These are phyloP conservation scores for Meloidogyne hapla DNA, from an alignment of 1,140 invertebrate genomes.

Conservation along the genomic window DNA sequence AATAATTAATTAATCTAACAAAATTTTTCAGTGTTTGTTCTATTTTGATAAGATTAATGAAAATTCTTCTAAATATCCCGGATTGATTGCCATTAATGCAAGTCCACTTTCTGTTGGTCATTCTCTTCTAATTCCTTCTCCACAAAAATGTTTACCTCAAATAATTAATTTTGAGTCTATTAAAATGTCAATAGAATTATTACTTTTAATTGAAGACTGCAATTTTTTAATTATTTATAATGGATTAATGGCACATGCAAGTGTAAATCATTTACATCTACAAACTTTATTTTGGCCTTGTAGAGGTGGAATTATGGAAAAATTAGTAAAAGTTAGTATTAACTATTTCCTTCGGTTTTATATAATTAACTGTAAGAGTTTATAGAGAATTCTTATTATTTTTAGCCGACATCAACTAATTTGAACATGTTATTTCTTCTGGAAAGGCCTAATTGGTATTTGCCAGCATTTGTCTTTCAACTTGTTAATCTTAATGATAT, in stretches of 20 bases:
- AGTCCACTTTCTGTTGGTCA: conserved; percentile 59
- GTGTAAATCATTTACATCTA: conserved; percentile 63
- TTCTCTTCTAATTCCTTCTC: conserved; percentile 50
- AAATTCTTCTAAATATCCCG: conserved; percentile 48
- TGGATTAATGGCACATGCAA: conserved; percentile 58
- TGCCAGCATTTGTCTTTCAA: conserved; percentile 59
- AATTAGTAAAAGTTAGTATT: conserved; percentile 12
- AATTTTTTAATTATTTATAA: conserved; percentile 60
- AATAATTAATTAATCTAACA: conserved; percentile 24
- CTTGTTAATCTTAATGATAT: conserved; percentile 40
- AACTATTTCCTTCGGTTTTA: not conserved
- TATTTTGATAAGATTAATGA: conserved; percentile 36
- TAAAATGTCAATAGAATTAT: conserved; percentile 54
- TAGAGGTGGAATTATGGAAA: conserved; percentile 57
- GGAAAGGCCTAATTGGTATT: conserved; percentile 57
- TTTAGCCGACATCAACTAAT: not conserved
- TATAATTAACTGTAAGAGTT: not conserved
- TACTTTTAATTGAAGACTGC: conserved; percentile 57
- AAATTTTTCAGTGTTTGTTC: conserved; percentile 21
- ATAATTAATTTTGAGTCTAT: conserved; percentile 41
- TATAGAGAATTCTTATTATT: not conserved
- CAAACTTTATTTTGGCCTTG: conserved; percentile 63
- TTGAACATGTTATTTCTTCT: not conserved
- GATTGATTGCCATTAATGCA: conserved; percentile 57
- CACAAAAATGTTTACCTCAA: conserved; percentile 60